Conservation (phyloP, 1,140 invertebrate species). For the Drosophila varians region DNA sequence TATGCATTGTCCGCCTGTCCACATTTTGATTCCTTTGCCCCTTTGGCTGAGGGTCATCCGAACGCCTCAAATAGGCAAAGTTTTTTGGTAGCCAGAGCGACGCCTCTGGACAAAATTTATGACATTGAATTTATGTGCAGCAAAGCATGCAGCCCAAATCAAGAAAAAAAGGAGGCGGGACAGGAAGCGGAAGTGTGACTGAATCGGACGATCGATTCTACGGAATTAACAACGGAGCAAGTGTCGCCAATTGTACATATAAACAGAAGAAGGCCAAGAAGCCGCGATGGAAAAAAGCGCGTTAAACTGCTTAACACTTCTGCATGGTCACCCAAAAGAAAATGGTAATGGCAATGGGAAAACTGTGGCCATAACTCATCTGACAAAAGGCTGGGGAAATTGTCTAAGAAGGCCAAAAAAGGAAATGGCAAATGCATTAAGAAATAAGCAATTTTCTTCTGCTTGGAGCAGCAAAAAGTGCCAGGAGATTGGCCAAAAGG, state of each 20-base stretch:
- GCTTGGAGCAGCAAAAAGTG: constrained; percentile 49
- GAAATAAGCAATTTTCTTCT: constrained; percentile 76
- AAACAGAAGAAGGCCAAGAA: constrained; percentile 12
- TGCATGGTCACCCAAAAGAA: constrained; percentile 66
- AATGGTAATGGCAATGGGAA: constrained; percentile 39
- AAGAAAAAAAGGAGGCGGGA: constrained; percentile 7
- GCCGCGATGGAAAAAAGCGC: constrained; percentile 53
- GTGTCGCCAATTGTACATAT: constrained; percentile 21
- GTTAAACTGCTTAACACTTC: constrained; percentile 81
- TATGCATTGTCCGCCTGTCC: neutral
- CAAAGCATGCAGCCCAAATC: constrained; percentile 52
- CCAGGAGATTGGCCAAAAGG: constrained; percentile 32
- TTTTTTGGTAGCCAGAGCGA: constrained; percentile 59
- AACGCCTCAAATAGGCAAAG: constrained; percentile 70
- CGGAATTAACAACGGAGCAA: constrained; percentile 30
- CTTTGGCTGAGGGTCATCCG: constrained; percentile 40
- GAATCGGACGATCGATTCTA: constrained; percentile 9
- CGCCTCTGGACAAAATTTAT: constrained; percentile 72
- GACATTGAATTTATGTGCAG: constrained; percentile 72
- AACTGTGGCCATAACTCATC: constrained; percentile 68
- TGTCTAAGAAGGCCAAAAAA: constrained; percentile 73
- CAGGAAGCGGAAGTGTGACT: constrained; percentile 7
- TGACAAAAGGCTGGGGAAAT: constrained; percentile 31
- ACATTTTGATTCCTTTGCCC: constrained; percentile 33
- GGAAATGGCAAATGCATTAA: constrained; percentile 78